Percentiles rank a stretch among this genome's conserved stretches.
Conservation (phyloP, 2,797 vertebrate genomes). For the Leptoclinus maculatus region DNA sequence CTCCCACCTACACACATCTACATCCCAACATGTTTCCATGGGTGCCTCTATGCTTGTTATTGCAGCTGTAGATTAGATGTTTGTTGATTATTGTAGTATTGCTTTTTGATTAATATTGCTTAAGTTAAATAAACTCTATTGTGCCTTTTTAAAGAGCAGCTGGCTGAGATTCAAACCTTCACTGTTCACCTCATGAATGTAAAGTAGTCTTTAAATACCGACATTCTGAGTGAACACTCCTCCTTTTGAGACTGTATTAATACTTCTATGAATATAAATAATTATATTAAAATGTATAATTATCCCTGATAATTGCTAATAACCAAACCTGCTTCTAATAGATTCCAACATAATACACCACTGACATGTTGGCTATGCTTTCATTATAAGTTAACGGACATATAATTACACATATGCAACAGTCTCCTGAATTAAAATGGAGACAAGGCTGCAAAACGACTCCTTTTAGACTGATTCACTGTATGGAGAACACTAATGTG, state of each 20-base stretch:
- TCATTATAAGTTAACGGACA: not conserved
- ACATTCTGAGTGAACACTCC: not conserved
- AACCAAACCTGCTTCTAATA: not conserved
- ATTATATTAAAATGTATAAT: not conserved
- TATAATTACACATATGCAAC: not conserved
- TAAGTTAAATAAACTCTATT: not conserved
- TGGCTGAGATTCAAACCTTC: not conserved
- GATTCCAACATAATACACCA: not conserved
- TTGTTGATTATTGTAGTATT: not conserved
- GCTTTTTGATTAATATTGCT: not conserved
- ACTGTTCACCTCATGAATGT: not conserved
- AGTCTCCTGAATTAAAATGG: not conserved
- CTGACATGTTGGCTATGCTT: not conserved
- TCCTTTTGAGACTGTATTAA: not conserved
- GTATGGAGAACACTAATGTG: not conserved
- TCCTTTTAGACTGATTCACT: not conserved
- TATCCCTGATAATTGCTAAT: not conserved
- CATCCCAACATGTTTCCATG: not conserved
- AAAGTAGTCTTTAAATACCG: not conserved
- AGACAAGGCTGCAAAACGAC: too few species aligned
- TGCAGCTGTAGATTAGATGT: not conserved
- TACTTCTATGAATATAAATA: not conserved
- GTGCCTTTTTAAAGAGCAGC: not conserved
- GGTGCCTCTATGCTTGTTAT: not conserved
- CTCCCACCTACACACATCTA: not conserved